These are phyloP conservation scores for Megamerina dolium DNA, from an alignment of 2,888 invertebrate genomes.

Conservation along the genomic window DNA sequence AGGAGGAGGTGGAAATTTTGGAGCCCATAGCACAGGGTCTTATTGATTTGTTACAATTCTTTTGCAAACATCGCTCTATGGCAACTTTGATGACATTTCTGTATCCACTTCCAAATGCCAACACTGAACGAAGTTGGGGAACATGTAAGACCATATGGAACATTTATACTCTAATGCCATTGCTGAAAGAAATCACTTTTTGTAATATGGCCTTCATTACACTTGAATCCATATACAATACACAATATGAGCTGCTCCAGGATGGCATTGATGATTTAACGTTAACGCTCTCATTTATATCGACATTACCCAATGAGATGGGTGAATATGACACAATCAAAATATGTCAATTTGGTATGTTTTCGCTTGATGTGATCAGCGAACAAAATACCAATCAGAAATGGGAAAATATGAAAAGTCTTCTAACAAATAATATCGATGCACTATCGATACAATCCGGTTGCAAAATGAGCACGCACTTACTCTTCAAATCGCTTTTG, in stretches of 20 bases:
- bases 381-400: conserved; percentile 30
- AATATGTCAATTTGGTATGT: conserved; percentile 24
- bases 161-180: conserved; percentile 35
- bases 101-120: conserved; percentile 15
- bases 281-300: conserved; percentile 8
- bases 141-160: conserved; percentile 28
- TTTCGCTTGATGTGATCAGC: conserved; percentile 21
- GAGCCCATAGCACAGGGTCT: conserved; percentile 20
- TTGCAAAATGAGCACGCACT: neutral
- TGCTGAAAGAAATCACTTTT: conserved; percentile 27
- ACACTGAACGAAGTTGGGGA: neutral
- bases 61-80: conserved; percentile 13
- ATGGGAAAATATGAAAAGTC: conserved; percentile 10
- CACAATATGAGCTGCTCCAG: conserved; percentile 17
- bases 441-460: conserved; percentile 11
- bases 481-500: conserved; percentile 14
- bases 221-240: conserved; percentile 33
- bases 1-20: conserved; percentile 6
- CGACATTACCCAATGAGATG: conserved; percentile 7
- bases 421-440: conserved; percentile 22
- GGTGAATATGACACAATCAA: conserved; percentile 15
- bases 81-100: conserved; percentile 13
- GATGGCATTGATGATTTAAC: conserved; percentile 13
- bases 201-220: conserved; percentile 31
- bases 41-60: conserved; percentile 21